Percentiles rank a stretch among this genome's conserved stretches.
phyloP scores from a whole-genome alignment of 2,113 vertebrate species.

The Erythrocercus mccallii region DNA sequence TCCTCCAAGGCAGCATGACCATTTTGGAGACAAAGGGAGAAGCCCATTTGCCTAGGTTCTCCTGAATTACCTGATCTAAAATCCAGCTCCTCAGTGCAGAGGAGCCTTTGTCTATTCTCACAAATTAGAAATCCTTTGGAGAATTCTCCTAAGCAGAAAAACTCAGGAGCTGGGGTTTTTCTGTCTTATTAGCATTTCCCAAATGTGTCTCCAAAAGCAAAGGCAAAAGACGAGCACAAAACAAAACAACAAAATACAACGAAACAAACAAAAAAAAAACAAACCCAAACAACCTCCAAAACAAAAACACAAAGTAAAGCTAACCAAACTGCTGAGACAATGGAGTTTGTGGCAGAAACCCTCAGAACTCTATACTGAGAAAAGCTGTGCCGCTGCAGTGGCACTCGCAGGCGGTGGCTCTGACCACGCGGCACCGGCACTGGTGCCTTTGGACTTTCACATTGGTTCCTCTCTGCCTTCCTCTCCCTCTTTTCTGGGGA shows the following conservation, averaged over 20 bases:
- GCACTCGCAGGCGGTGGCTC: accelerated
- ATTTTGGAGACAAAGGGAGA: constrained; percentile 33
- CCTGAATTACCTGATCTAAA: constrained; percentile 18
- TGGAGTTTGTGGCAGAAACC: neutral
- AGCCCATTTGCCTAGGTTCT: neutral
- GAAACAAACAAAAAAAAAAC: no score
- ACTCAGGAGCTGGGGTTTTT: neutral
- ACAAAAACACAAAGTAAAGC: neutral
- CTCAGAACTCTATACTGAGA: neutral
- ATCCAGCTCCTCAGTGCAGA: constrained; percentile 14
- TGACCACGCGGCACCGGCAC: accelerated
- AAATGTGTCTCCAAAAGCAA: neutral
- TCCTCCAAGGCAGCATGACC: neutral
- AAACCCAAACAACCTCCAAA: neutral
- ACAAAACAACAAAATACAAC: neutral
- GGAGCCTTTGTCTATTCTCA: neutral
- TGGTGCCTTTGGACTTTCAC: neutral
- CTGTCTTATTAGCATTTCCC: neutral
- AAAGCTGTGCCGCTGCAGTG: accelerated
- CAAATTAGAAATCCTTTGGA: neutral
- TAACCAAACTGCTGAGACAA: neutral
- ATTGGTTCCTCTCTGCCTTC: neutral
- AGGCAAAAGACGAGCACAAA: neutral
- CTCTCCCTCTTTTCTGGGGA: neutral
- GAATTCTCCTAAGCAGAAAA: neutral